Evolutionary conservation across 1,140 invertebrate species (phyloP).

Genomic region (Macrobrachium rosenbergii): DNA sequence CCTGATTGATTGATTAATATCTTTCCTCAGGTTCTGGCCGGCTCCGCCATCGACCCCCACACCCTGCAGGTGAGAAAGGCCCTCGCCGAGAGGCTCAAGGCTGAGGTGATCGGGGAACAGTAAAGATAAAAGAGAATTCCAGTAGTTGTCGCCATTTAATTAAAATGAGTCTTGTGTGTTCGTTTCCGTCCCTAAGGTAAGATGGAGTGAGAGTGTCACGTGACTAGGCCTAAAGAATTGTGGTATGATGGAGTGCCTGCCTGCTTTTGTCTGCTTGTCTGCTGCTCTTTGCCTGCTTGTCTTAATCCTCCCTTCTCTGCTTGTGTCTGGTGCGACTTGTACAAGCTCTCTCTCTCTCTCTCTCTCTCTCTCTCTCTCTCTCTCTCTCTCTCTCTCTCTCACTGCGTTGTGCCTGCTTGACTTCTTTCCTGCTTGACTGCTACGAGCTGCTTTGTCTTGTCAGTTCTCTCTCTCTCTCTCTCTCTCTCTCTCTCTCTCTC

Average conservation of each 20-base stretch:
- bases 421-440: background rate
- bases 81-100: conserved; percentile 84
- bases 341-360: too few relatives aligned
- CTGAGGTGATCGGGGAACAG: conserved; percentile 78
- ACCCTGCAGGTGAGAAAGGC: conserved; percentile 83
- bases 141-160: too few relatives aligned
- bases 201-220: too few relatives aligned
- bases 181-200: too few relatives aligned
- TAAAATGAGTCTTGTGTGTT: too few relatives aligned
- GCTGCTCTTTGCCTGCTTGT: background rate
- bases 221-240: background rate
- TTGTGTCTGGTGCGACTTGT: too few relatives aligned
- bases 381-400: too few relatives aligned
- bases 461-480: conserved; percentile 18
- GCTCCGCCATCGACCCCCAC: conserved; percentile 72
- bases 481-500: background rate
- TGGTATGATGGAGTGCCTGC: too few relatives aligned
- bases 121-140: conserved; percentile 56
- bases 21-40: conserved; percentile 24
- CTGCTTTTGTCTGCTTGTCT: background rate
- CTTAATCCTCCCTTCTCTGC: too few relatives aligned
- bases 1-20: background rate
- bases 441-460: too few relatives aligned
- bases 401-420: too few relatives aligned
- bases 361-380: too few relatives aligned